Evolutionary conservation across 2,113 vertebrate genomes (phyloP), one percentile per base, ranked within the genome.

Genomic region (Tautogolabrus adspersus): DNA sequence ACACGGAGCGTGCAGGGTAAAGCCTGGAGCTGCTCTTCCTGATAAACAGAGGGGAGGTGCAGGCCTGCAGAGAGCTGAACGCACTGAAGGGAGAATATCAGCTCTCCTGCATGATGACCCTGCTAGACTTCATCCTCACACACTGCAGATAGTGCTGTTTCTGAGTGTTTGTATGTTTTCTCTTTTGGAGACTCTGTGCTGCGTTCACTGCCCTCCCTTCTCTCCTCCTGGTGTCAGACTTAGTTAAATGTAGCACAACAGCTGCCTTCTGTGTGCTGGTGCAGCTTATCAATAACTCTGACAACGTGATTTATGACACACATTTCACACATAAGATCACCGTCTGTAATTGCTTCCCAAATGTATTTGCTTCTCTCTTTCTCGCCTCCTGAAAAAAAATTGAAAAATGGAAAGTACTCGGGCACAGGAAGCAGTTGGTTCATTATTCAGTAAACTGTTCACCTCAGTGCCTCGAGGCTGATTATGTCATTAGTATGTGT

Each of bases 221-320:
- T 46, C 44, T 46, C 44, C 44, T 46, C n/a, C 18, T 52, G 12
- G 60, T 56, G 82, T 87, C 84, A 87, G 82, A 86, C 75, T 86
- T 88, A 71, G 85, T 86, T 91, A 89, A 90, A 90, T 86, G 88
- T 83, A 83, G 86, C 87, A 79, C 80, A 90, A 88, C 91, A 91
- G 88, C 87, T 85, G 88, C 82, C 76, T 83, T 83, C 30, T 75
- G 78, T 55, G 79, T 81, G 84, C 71, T 61, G 79, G 15, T 78
- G 77, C 83, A 81, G 85, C 81, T 89, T 87, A 89, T 89, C 91
- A 89, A 92, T 91, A 91, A 87, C 88, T 66, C 80, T 88, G 88
- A 89, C 91, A 87, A 61, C 64, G 47, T 88, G 90, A 92, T 91
- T 85, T 87, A 90, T 86, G 81, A 52, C 75, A 72, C 60, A 69